Evolutionary conservation across 2,113 vertebrate species (phyloP).

Genomic region (Corythornis vintsioides): DNA sequence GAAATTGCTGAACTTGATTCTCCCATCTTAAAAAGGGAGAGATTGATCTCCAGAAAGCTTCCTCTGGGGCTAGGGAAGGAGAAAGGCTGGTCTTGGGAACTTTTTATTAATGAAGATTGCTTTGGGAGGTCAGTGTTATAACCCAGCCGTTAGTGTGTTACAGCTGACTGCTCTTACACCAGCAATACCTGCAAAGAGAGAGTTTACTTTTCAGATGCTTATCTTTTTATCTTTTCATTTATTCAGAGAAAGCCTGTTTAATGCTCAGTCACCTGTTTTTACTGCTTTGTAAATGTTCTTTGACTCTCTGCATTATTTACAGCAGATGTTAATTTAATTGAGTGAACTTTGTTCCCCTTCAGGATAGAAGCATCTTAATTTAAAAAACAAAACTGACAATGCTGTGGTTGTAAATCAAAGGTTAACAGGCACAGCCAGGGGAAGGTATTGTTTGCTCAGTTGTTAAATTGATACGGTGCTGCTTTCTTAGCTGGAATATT

Average conservation of each 20-base stretch:
- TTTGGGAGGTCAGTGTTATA: neutral
- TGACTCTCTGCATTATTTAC: neutral
- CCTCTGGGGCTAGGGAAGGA: neutral
- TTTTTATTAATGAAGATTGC: neutral
- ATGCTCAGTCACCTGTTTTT: slow-evolving; percentile 2
- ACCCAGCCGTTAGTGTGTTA: neutral
- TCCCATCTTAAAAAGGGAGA: neutral
- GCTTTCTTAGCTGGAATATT: slow-evolving; percentile 20
- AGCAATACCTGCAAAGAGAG: neutral
- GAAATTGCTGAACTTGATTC: neutral
- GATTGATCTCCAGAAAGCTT: neutral
- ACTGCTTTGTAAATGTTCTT: neutral
- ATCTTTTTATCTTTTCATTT: neutral
- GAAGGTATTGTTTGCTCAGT: neutral
- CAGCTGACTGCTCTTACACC: neutral
- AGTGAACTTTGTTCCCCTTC: slow-evolving; percentile 13
- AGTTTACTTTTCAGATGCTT: neutral
- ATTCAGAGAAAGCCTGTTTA: neutral
- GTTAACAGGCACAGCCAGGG: neutral
- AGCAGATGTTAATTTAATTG: slow-evolving; percentile 48
- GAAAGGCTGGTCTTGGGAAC: neutral
- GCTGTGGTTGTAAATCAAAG: slow-evolving; percentile 21
- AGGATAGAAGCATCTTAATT: slow-evolving; percentile 17
- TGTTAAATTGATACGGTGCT: neutral
- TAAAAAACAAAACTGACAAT: slow-evolving; percentile 16